phyloP scores from a whole-genome alignment of 1,140 invertebrate genomes.

The Trichomalopsis sarcophagae region DNA sequence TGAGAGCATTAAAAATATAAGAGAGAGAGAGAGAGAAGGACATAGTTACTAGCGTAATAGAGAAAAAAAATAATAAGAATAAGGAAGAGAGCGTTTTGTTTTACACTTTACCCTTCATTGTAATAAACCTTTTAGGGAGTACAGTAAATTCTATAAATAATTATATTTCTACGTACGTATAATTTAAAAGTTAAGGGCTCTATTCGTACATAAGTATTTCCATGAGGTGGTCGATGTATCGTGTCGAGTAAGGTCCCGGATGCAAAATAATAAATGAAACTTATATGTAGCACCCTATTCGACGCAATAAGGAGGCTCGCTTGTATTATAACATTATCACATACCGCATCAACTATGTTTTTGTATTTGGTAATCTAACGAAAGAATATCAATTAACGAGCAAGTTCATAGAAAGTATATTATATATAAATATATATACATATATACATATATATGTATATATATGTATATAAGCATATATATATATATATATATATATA shows the following conservation, averaged over 20 bases:
- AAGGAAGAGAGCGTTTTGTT: slow-evolving; percentile 62
- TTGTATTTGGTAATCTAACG: slow-evolving; percentile 73
- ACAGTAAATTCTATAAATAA: slow-evolving; percentile 69
- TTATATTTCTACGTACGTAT: slow-evolving; percentile 72
- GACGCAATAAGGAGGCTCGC: slow-evolving; percentile 67
- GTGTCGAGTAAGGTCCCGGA: slow-evolving; percentile 65
- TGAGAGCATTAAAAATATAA: slow-evolving; percentile 25
- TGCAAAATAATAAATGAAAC: slow-evolving; percentile 47
- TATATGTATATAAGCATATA: slow-evolving; percentile 61
- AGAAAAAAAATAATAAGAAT: slow-evolving; percentile 33
- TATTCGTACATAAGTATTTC: slow-evolving; percentile 64
- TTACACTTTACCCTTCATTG: slow-evolving; percentile 66
- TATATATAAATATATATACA: slow-evolving; percentile 71
- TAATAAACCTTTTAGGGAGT: slow-evolving; percentile 67
- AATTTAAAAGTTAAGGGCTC: slow-evolving; percentile 65
- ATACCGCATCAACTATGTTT: slow-evolving; percentile 70
- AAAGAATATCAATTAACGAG: slow-evolving; percentile 69
- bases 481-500: slow-evolving; percentile 59
- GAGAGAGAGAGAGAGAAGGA: slow-evolving; percentile 50
- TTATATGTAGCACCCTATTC: slow-evolving; percentile 60
- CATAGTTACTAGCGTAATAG: slow-evolving; percentile 46
- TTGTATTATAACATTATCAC: slow-evolving; percentile 72
- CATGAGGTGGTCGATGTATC: slow-evolving; percentile 65
- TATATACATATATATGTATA: slow-evolving; percentile 65
- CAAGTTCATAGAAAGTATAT: slow-evolving; percentile 72